Evolutionary conservation across 2,113 vertebrate genomes (phyloP).

Genomic region (Platichthys flesus): DNA sequence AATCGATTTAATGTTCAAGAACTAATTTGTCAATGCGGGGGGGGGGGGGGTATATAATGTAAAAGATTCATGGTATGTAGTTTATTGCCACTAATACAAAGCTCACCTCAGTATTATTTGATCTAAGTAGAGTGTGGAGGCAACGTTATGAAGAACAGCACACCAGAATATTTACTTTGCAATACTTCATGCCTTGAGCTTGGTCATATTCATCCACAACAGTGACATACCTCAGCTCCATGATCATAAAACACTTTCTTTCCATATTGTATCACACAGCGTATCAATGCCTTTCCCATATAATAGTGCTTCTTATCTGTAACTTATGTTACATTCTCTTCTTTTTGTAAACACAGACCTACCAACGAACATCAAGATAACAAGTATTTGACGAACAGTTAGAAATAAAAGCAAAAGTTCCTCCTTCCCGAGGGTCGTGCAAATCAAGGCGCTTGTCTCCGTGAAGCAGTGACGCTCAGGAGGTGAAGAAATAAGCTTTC

Average conservation of each 20-base stretch:
- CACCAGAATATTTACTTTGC: slow-evolving; percentile 17
- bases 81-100: slow-evolving; percentile 2
- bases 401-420: not conserved
- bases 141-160: slow-evolving; percentile 22
- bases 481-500: slow-evolving; percentile 80
- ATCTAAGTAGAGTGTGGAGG: not conserved
- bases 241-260: slow-evolving; percentile 8
- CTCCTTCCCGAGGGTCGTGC: slow-evolving; percentile 7
- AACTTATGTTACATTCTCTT: not conserved
- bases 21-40: not conserved
- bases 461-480: slow-evolving; percentile 50
- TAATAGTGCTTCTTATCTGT: slow-evolving; percentile 15
- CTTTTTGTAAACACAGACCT: too few relatives aligned
- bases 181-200: slow-evolving; percentile 50
- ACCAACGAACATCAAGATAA: too few relatives aligned
- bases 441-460: not conserved
- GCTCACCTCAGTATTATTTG: slow-evolving; percentile 24
- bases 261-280: not conserved
- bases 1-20: slow-evolving; percentile 10
- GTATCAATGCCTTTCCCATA: slow-evolving; percentile 41
- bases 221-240: slow-evolving; percentile 23
- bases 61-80: not conserved
- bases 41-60: not conserved
- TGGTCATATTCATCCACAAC: slow-evolving; percentile 15
- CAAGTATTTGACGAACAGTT: too few relatives aligned